These are phyloP conservation scores for Hemithea aestivaria DNA, from an alignment of 2,888 invertebrate species.

Conservation along the genomic window DNA sequence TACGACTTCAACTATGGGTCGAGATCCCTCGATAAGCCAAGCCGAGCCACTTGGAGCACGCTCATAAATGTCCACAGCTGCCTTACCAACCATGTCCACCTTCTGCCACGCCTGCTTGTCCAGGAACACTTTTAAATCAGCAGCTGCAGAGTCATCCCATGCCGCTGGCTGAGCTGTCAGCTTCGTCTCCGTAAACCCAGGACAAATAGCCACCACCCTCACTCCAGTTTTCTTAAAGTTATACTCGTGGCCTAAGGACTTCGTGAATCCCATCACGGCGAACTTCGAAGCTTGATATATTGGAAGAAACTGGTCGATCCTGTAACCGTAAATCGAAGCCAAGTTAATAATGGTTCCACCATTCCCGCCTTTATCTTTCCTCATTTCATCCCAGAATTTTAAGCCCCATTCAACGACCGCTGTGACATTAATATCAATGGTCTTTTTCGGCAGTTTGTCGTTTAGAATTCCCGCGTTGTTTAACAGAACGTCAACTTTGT, in stretches of 20 bases:
- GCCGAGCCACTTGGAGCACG: conserved; percentile 70
- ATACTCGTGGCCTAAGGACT: conserved; percentile 59
- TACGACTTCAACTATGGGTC: conserved; percentile 41
- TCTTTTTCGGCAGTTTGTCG: conserved; percentile 32
- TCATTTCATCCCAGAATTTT: conserved; percentile 77
- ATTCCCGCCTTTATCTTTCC: conserved; percentile 67
- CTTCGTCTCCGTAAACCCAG: conserved; percentile 67
- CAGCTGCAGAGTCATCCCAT: conserved; percentile 30
- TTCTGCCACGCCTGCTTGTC: conserved; percentile 42
- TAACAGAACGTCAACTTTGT: conserved; percentile 58
- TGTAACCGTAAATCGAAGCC: conserved; percentile 78
- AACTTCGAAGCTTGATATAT: conserved; percentile 80
- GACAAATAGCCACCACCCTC: conserved; percentile 69
- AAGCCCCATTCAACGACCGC: conserved; percentile 55
- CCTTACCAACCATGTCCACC: conserved; percentile 43
- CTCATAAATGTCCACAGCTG: conserved; percentile 46
- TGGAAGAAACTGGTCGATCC: conserved; percentile 68
- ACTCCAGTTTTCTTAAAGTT: conserved; percentile 69
- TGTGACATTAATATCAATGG: conserved; percentile 51
- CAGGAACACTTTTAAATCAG: conserved; percentile 24
- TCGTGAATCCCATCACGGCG: conserved; percentile 71
- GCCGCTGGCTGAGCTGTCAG: conserved; percentile 23
- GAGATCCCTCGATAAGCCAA: conserved; percentile 70
- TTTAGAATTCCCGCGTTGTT: conserved; percentile 61
- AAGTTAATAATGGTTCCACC: conserved; percentile 83